Percentiles rank a stretch among this genome's conserved stretches.
Evolutionary conservation across 2,888 invertebrate species (phyloP).

Genomic region (Cylloceria caligata): DNA sequence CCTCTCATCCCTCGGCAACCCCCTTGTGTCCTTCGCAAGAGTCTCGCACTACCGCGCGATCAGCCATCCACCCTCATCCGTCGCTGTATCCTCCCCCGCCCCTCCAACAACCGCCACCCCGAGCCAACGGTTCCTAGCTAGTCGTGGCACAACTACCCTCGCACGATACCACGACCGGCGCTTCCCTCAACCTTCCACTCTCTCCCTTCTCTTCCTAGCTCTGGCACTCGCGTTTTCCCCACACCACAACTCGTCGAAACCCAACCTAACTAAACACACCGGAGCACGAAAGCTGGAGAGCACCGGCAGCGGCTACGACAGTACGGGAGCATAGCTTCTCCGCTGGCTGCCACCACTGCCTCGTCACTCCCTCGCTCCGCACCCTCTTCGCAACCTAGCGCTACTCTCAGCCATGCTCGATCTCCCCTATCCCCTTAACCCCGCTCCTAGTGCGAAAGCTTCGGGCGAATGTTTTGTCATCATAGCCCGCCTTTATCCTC

Average conservation of each 20-base stretch:
- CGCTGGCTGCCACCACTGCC: conserved; percentile 44
- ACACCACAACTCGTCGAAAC: conserved; percentile 56
- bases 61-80: conserved; percentile 54
- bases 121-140: conserved; percentile 64
- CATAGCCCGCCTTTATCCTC: conserved; percentile 77
- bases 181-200: conserved; percentile 37
- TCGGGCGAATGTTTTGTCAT: conserved; percentile 83
- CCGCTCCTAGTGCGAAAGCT: conserved; percentile 77
- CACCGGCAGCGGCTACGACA: conserved; percentile 14
- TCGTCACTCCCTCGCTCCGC: conserved; percentile 63
- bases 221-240: conserved; percentile 77
- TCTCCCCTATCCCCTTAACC: conserved; percentile 62
- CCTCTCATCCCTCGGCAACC: conserved; percentile 46
- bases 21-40: conserved; percentile 68
- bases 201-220: conserved; percentile 74
- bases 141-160: conserved; percentile 53
- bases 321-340: conserved; percentile 53
- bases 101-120: conserved; percentile 40
- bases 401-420: conserved; percentile 66
- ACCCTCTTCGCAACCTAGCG: conserved; percentile 72
- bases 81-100: conserved; percentile 19
- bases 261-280: conserved; percentile 65
- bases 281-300: conserved; percentile 25
- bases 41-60: conserved; percentile 67
- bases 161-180: conserved; percentile 56